Base-by-base conservation (phyloP, 2,797 vertebrate genomes). In the Arrhamphus sclerolepis region DNA sequence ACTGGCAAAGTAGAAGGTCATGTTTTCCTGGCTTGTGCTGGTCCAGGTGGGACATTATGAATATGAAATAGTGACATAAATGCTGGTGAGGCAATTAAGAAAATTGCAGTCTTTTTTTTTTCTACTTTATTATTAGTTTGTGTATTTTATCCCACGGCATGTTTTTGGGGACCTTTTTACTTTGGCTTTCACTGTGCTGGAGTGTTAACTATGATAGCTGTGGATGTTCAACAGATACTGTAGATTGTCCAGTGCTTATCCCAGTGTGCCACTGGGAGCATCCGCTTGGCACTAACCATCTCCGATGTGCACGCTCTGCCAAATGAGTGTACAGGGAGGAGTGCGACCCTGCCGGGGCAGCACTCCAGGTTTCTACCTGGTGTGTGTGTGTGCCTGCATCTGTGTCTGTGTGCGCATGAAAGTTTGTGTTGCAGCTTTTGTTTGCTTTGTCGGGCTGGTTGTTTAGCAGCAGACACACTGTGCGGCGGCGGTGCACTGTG, bases 381-480 rank as follows among this genome's bases (percentile, higher is more conserved):
- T 42, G 29, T 17, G 42, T 34, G 31, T 11, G 60, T 50, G 62
- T 40, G 18, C 46, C n/a, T 78, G 62, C 41, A 28, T 52, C n/a
- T 56, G 46, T 42, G 29, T 17, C 39, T 34, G 31, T 11, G 60
- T 50, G 62, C 39, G 18, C 46, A 18, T 46, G 49, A 46, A 48
- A 56, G 42, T 76, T 59, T 66, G 59, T 72, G 79, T 62, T 58
- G 50, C 56, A 62, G 78, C 64, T 80, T 72, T 78, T 89, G 87
- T 91, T 92, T 87, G 82, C 74, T 84, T 82, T 77, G 78, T 82
- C 46, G 72, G 72, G 67, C 62, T 72, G 85, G 82, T 88, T 92
- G 89, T 86, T 90, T 70, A 81, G 79, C 57, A 72, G 87, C 82
- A 20, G 78, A 62, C 52, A 43, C 38, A 84, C 57, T 72, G 86